Conservation (phyloP, 2,888 invertebrate species). For the Bombylius major region DNA sequence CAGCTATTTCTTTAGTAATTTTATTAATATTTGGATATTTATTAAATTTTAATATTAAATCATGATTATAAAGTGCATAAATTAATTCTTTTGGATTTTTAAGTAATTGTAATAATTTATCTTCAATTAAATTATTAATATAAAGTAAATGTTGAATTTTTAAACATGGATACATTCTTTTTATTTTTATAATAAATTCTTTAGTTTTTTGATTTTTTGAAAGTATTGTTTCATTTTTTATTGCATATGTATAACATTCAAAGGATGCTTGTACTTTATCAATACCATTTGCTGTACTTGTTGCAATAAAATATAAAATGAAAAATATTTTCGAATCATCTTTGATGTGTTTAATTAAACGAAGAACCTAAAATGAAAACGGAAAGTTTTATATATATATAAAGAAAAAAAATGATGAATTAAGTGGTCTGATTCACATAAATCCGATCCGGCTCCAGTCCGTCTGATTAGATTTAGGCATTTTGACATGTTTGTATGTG, state of each 20-base stretch:
- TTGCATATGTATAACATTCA: conserved; percentile 33
- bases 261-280: conserved; percentile 35
- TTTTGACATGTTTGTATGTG: too few species aligned
- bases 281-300: conserved; percentile 33
- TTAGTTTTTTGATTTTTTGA: conserved; percentile 17
- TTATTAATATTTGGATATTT: conserved; percentile 31
- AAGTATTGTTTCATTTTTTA: conserved; percentile 21
- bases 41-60: conserved; percentile 26
- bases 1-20: conserved; percentile 28
- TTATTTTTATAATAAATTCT: conserved; percentile 29
- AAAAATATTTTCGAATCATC: conserved; percentile 27
- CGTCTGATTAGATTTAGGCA: too few species aligned
- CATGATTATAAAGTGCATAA: conserved; percentile 29
- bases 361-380: conserved; percentile 22
- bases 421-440: too few species aligned
- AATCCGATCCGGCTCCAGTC: too few species aligned
- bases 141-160: conserved; percentile 34
- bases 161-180: conserved; percentile 32
- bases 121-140: conserved; percentile 30
- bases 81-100: conserved; percentile 32
- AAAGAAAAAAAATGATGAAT: too few species aligned
- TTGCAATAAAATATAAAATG: conserved; percentile 33
- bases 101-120: conserved; percentile 28
- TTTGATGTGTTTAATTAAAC: conserved; percentile 27
- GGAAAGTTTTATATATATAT: too few species aligned